Percentiles rank a stretch among this genome's conserved stretches.
Evolutionary conservation across 2,888 invertebrate species (phyloP).

Genomic region (Lithosia quadra): DNA sequence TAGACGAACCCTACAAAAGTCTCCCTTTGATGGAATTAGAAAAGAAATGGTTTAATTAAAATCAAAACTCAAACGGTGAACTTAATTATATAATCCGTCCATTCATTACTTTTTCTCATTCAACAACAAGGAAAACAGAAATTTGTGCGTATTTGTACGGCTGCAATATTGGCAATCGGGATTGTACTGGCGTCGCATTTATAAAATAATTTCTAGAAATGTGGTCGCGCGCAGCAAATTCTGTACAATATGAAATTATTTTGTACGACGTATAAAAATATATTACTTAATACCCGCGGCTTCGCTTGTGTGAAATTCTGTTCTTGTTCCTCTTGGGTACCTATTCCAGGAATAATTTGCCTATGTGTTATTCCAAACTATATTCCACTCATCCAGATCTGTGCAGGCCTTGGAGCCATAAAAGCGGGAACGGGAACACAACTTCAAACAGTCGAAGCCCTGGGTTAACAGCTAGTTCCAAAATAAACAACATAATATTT

Average conservation of each 20-base stretch:
- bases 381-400: too few species aligned
- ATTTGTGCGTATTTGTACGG: conserved; percentile 19
- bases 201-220: conserved; percentile 1
- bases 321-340: too few species aligned
- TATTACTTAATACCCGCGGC: background rate
- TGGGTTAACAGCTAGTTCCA: background rate
- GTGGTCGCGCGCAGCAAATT: background rate
- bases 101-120: background rate
- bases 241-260: conserved; percentile 3
- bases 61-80: background rate
- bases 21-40: background rate
- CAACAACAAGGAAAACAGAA: conserved; percentile 6
- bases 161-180: conserved; percentile 7
- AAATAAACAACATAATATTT: background rate
- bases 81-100: conserved; percentile 5
- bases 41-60: background rate
- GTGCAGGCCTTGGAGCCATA: too few species aligned
- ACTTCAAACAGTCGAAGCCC: too few species aligned
- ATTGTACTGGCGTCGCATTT: background rate
- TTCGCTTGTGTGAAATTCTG: too few species aligned
- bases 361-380: too few species aligned
- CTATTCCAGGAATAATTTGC: too few species aligned
- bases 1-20: background rate
- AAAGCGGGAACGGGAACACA: too few species aligned
- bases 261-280: background rate